Evolutionary conservation across 2,113 vertebrate species (phyloP).

Genomic region (Chaetodon trifascialis): DNA sequence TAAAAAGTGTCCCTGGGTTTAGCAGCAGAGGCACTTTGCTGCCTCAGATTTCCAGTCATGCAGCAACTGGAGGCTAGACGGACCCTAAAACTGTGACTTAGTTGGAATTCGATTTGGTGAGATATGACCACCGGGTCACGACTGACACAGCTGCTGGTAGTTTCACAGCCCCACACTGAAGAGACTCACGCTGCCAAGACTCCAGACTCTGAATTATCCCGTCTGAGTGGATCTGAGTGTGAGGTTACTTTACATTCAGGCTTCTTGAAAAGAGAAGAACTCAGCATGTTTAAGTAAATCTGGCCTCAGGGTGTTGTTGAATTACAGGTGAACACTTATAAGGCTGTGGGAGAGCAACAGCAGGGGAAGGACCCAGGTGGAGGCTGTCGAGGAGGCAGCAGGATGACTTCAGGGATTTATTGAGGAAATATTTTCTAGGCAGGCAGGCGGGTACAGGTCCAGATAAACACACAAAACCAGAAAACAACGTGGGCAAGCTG

Average conservation of each 20-base stretch:
- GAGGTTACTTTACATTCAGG: background rate
- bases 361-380: too few species aligned
- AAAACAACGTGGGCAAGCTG: too few species aligned
- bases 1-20: background rate
- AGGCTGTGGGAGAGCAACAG: too few species aligned
- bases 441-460: too few species aligned
- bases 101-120: slow-evolving; percentile 18
- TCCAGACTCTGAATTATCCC: background rate
- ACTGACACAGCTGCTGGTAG: background rate
- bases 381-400: too few species aligned
- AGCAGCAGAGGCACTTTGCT: background rate
- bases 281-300: background rate
- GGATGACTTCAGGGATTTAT: too few species aligned
- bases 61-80: slow-evolving; percentile 7
- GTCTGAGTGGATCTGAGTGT: background rate
- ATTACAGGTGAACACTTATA: background rate
- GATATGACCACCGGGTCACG: slow-evolving; percentile 13
- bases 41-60: slow-evolving; percentile 17
- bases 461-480: too few species aligned
- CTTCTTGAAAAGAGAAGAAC: background rate
- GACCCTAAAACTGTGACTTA: slow-evolving; percentile 17
- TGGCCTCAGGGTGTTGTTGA: background rate
- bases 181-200: slow-evolving; percentile 17
- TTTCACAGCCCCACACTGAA: slow-evolving; percentile 10
- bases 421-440: too few species aligned